phyloP scores from a whole-genome alignment of 53 echinoderm and acorn worm genomes.

The Hippasteria phrygiana region DNA sequence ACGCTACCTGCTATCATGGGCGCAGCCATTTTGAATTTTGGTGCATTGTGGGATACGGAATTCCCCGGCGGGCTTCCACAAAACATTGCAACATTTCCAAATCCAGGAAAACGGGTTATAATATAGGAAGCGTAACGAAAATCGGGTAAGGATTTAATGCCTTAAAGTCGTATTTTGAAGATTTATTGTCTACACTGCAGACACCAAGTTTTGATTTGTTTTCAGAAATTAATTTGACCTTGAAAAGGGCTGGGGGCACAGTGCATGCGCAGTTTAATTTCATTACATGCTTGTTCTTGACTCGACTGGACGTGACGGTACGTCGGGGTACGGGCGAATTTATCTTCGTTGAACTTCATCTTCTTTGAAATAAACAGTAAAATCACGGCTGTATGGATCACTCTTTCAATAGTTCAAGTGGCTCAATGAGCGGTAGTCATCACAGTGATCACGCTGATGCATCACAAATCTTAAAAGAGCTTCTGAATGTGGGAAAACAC shows the following conservation, averaged over 20 bases:
- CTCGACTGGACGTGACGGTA: too few species aligned
- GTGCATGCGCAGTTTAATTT: constrained; percentile 19
- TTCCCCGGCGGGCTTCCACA: background rate
- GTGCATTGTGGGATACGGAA: constrained; percentile 47
- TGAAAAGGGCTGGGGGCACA: background rate
- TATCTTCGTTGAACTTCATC: too few species aligned
- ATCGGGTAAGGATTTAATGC: background rate
- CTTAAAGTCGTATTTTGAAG: background rate
- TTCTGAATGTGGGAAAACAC: constrained; percentile 93
- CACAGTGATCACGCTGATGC: constrained; percentile 74
- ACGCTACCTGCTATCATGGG: background rate
- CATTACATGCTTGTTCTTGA: background rate
- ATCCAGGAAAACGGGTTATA: background rate
- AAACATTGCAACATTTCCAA: constrained; percentile 6
- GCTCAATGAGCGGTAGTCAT: constrained; percentile 49
- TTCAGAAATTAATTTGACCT: background rate
- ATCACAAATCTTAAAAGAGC: constrained; percentile 88
- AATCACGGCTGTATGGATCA: constrained; percentile 42
- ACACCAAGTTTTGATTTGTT: too few species aligned
- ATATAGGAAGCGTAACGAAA: background rate
- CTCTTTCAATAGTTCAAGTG: constrained; percentile 60
- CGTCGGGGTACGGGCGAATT: too few species aligned
- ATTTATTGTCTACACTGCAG: too few species aligned
- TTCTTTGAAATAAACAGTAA: background rate
- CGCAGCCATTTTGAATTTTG: constrained; percentile 36